phyloP scores from a whole-genome alignment of 1,140 invertebrate genomes.

The Zaprionus lachaisei region DNA sequence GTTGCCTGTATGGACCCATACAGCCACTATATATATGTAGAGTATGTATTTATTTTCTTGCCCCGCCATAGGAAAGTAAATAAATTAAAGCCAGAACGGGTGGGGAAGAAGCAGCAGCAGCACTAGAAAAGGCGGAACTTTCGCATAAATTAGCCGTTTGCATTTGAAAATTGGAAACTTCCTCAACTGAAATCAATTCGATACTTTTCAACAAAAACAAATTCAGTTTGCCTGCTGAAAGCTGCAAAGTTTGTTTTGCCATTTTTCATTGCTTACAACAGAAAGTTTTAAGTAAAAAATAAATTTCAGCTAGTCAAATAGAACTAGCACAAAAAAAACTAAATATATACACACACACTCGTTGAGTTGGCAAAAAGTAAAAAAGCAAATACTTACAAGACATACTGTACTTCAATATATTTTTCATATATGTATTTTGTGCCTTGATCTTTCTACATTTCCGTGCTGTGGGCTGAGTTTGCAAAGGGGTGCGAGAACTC shows the following conservation, averaged over 20 bases:
- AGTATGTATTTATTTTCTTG: conserved; percentile 2
- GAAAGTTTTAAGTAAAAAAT: conserved; percentile 83
- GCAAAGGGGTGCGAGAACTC: conserved; percentile 9
- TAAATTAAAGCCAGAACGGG: conserved; percentile 19
- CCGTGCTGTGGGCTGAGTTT: conserved; percentile 18
- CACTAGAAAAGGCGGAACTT: conserved; percentile 60
- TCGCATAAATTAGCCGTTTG: conserved; percentile 80
- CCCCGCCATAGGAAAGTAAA: neutral
- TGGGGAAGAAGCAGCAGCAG: conserved; percentile 6
- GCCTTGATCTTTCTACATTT: conserved; percentile 48
- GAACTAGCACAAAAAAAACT: conserved; percentile 48
- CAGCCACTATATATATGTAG: neutral
- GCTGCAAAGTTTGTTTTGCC: conserved; percentile 77
- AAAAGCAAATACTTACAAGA: conserved; percentile 17
- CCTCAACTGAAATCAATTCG: conserved; percentile 71
- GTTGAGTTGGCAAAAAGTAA: conserved; percentile 28
- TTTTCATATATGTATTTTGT: conserved; percentile 69
- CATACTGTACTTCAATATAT: conserved; percentile 39
- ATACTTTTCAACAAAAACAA: conserved; percentile 65
- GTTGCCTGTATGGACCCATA: neutral
- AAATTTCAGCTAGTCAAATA: conserved; percentile 68
- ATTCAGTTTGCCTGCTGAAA: conserved; percentile 66
- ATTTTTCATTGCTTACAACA: conserved; percentile 81
- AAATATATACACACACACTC: conserved; percentile 1
- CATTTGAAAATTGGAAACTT: conserved; percentile 76